A percentile compares a stretch with the other conserved stretches of the same genome.
These are phyloP conservation scores for Tachina lurida DNA, from an alignment of 2,888 invertebrate species.

Conservation along the genomic window DNA sequence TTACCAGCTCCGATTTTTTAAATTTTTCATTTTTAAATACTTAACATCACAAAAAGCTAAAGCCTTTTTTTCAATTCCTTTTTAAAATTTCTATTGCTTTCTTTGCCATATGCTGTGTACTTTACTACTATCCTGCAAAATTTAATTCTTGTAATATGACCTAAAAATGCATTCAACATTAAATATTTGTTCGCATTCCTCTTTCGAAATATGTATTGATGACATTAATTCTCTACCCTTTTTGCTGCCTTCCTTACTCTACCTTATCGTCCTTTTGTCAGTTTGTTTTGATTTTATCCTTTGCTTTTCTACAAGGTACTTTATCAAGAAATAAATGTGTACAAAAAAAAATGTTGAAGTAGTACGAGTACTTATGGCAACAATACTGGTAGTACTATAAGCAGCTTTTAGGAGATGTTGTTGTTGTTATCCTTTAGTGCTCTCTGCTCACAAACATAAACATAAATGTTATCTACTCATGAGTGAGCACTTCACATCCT, in stretches of 20 bases:
- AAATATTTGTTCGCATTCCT: slow-evolving; percentile 67
- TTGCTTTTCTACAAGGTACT: slow-evolving; percentile 15
- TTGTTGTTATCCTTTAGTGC: background rate
- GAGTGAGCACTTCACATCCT: slow-evolving; percentile 61
- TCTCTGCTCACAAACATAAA: background rate
- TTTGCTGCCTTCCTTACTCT: background rate
- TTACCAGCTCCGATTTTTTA: too few species aligned
- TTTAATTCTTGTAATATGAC: slow-evolving; percentile 60
- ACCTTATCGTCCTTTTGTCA: background rate
- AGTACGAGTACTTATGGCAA: slow-evolving; percentile 3
- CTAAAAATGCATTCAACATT: slow-evolving; percentile 70
- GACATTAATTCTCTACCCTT: slow-evolving; percentile 61
- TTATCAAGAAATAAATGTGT: slow-evolving; percentile 23
- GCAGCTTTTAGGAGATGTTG: slow-evolving; percentile 8
- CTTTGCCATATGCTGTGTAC: background rate
- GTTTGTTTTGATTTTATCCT: slow-evolving; percentile 10
- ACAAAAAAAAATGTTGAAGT: slow-evolving; percentile 4
- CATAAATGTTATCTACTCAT: slow-evolving; percentile 43
- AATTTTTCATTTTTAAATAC: background rate
- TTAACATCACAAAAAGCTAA: slow-evolving; percentile 25
- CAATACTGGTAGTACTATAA: background rate
- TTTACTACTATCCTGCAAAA: slow-evolving; percentile 28
- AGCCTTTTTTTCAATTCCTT: slow-evolving; percentile 5
- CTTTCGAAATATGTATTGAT: slow-evolving; percentile 52
- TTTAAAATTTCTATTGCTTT: background rate